These are phyloP conservation scores for Eilema caniola DNA, from an alignment of 2,888 invertebrate species.

Conservation along the genomic window DNA sequence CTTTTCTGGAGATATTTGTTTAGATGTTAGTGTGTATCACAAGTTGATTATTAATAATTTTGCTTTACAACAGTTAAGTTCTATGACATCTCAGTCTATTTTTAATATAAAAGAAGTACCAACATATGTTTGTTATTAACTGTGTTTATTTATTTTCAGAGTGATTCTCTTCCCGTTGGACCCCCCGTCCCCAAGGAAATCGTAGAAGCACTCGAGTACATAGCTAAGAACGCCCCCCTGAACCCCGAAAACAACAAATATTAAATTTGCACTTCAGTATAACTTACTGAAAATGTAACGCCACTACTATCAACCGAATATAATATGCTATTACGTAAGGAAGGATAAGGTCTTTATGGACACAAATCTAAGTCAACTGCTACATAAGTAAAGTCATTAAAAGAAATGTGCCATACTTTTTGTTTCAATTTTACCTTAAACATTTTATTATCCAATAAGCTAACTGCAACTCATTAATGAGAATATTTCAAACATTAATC, in stretches of 20 bases:
- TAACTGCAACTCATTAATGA: neutral
- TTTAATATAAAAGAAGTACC: neutral
- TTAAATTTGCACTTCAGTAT: conserved; percentile 16
- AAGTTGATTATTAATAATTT: neutral
- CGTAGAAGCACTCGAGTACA: conserved; percentile 65
- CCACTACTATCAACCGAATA: neutral
- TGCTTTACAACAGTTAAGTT: neutral
- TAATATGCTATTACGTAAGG: neutral
- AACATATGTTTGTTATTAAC: neutral
- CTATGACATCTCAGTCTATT: neutral
- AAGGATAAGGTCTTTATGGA: conserved; percentile 10
- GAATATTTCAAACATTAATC: no score
- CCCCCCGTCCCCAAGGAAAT: conserved; percentile 68
- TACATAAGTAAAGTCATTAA: conserved; percentile 32
- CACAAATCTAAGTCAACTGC: conserved; percentile 17
- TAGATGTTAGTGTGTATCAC: no score
- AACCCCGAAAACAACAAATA: conserved; percentile 22
- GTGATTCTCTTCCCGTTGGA: conserved; percentile 61
- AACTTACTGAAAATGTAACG: neutral
- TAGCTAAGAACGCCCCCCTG: conserved; percentile 51
- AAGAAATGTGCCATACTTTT: conserved; percentile 34
- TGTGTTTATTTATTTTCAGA: conserved; percentile 49
- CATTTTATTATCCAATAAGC: neutral
- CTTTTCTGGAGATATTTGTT: no score
- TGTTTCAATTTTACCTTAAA: conserved; percentile 18